These are phyloP conservation scores for Lepilemur ruficaudatus DNA, from an alignment of 2,797 vertebrate species.

Conservation along the genomic window DNA sequence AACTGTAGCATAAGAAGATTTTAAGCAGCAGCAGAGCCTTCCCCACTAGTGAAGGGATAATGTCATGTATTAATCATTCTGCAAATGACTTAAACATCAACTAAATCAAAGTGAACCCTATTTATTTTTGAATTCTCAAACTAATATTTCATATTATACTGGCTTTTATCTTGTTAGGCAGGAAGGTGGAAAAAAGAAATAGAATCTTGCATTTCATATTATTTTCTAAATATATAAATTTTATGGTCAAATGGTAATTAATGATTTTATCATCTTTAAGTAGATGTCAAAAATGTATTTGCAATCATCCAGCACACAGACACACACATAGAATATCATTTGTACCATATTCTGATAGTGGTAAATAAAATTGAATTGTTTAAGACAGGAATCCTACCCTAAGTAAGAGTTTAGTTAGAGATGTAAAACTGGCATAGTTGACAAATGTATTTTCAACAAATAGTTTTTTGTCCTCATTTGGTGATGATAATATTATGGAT, in stretches of 20 bases:
- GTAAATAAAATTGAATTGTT: neutral
- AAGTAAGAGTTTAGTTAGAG: neutral
- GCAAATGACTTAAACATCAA: neutral
- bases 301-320: neutral
- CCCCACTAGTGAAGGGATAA: neutral
- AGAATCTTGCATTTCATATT: neutral
- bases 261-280: neutral
- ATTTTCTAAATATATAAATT: neutral
- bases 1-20: neutral
- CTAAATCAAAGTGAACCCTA: neutral
- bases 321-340: neutral
- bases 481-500: neutral
- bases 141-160: neutral
- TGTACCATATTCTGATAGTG: neutral
- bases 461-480: neutral
- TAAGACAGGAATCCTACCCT: neutral
- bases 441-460: neutral
- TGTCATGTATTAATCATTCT: neutral
- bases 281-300: neutral
- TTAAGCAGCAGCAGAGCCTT: neutral
- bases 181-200: neutral
- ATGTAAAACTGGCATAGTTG: neutral
- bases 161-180: neutral
- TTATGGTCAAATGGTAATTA: neutral
- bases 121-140: constrained; percentile 18